Evolutionary conservation across 2,797 vertebrate species (phyloP).

Genomic region (Oreonectes daqikongensis): DNA sequence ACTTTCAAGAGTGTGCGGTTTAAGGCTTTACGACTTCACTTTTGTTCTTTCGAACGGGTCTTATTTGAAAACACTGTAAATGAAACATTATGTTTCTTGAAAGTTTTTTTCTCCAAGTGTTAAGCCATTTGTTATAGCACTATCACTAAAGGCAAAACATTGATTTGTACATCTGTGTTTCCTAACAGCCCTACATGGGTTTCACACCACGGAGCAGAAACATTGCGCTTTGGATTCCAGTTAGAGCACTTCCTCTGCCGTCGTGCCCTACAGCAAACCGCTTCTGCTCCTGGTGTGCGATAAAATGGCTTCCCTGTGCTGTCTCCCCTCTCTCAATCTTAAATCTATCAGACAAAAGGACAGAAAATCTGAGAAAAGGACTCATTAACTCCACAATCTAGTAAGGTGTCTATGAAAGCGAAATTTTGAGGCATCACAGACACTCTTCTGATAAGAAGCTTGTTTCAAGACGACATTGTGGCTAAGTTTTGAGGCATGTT

Average conservation of each 20-base stretch:
- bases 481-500: too few species aligned
- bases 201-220: slow-evolving; percentile 27
- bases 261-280: slow-evolving; percentile 15
- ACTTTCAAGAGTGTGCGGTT: slow-evolving; percentile 37
- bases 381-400: background rate
- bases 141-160: slow-evolving; percentile 27
- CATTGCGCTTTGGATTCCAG: slow-evolving; percentile 2
- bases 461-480: too few species aligned
- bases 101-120: background rate
- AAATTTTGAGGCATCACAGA: background rate
- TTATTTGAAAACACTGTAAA: slow-evolving; percentile 7
- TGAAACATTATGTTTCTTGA: background rate
- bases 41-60: slow-evolving; percentile 23
- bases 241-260: slow-evolving; percentile 4
- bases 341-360: background rate
- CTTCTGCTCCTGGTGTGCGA: slow-evolving; percentile 31
- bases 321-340: background rate
- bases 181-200: slow-evolving; percentile 33
- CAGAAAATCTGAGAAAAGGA: background rate
- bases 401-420: background rate
- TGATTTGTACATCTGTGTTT: slow-evolving; percentile 40
- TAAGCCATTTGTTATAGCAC: slow-evolving; percentile 8
- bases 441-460: too few species aligned
- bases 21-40: background rate
- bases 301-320: slow-evolving; percentile 20